A percentile compares a stretch with the other conserved stretches of the same genome.
Conservation (phyloP, 2,113 vertebrate species). For the Malurus alboscapulatus region DNA sequence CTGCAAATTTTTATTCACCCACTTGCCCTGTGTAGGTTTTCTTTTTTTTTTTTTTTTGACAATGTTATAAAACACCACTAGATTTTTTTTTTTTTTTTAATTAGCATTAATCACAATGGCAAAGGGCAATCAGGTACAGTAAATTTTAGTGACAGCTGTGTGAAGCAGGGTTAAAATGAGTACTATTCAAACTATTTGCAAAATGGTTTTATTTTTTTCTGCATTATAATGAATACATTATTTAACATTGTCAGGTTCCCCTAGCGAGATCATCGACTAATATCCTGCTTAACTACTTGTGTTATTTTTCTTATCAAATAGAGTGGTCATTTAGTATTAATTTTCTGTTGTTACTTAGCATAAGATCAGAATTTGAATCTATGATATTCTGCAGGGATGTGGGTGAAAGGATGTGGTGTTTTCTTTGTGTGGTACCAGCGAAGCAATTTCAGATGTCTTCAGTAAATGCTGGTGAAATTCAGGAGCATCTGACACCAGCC, state of each 20-base stretch:
- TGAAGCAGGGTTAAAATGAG: neutral
- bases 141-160: conserved; percentile 18
- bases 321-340: neutral
- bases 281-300: neutral
- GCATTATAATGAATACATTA: neutral
- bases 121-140: neutral
- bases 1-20: conserved; percentile 7
- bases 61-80: neutral
- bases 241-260: neutral
- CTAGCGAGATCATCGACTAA: neutral
- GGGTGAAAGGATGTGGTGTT: neutral
- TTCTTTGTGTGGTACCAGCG: rapidly evolving
- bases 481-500: rapidly evolving
- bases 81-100: neutral
- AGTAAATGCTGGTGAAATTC: neutral
- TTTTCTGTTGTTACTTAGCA: neutral
- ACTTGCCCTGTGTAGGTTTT: neutral
- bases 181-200: neutral
- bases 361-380: neutral
- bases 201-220: conserved; percentile 2
- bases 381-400: neutral
- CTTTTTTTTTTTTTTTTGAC: neutral
- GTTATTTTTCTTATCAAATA: neutral
- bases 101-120: neutral
- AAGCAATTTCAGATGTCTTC: neutral